Conservation (phyloP, 2,797 vertebrate species). For the Chrysocyon brachyurus region DNA sequence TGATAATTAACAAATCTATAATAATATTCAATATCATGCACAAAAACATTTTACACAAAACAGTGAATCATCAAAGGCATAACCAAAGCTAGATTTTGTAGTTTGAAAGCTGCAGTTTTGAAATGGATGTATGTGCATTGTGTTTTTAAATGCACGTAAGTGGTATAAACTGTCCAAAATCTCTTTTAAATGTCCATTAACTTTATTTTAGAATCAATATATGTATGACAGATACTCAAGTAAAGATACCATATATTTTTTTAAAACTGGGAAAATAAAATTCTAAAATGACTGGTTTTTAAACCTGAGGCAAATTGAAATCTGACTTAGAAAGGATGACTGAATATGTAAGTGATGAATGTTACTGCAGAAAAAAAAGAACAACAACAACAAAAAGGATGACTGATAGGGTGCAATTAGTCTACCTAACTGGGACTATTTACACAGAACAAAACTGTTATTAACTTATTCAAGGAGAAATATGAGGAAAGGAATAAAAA, state of each 20-base stretch:
- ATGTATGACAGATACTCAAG: background rate
- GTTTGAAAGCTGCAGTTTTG: background rate
- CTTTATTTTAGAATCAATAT: background rate
- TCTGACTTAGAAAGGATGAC: background rate
- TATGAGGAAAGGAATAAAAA: background rate
- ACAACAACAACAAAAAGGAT: background rate
- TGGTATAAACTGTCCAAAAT: background rate
- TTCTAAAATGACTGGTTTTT: background rate
- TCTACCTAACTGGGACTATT: background rate
- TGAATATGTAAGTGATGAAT: background rate
- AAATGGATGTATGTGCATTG: background rate
- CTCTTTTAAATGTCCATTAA: background rate
- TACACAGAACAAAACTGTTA: background rate
- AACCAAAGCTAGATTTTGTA: background rate
- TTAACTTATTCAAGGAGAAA: background rate
- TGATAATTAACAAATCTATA: background rate
- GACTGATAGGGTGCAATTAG: no score
- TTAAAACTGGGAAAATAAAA: background rate
- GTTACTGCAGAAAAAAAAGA: background rate
- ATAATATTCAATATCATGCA: background rate
- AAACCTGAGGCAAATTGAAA: background rate
- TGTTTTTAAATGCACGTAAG: background rate
- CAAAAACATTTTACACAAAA: background rate
- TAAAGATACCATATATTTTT: background rate
- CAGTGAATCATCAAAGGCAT: background rate